phyloP scores from a whole-genome alignment of 2,113 vertebrate species.

The Ageneiosus marmoratus region DNA sequence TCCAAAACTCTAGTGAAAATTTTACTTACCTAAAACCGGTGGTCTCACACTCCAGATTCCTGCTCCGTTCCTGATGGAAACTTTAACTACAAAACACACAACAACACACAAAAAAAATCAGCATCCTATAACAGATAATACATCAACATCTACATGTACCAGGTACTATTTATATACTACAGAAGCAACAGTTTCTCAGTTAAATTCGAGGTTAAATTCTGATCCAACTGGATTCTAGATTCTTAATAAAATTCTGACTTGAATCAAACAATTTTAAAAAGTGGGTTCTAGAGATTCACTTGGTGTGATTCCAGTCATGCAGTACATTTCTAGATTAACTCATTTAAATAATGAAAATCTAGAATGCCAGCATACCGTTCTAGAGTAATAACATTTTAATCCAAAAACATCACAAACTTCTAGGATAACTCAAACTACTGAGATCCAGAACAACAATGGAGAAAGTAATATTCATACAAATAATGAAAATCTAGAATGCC shows the following conservation, averaged over 20 bases:
- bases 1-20: background rate
- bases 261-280: background rate
- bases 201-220: background rate
- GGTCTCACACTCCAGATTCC: constrained; percentile 70
- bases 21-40: constrained; percentile 65
- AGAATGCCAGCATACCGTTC: too few species aligned
- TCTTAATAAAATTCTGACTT: background rate
- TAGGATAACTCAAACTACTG: background rate
- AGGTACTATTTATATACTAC: background rate
- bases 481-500: background rate
- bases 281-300: background rate
- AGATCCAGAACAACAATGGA: background rate
- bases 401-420: background rate
- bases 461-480: background rate
- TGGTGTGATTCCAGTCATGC: background rate
- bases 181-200: background rate
- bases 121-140: background rate
- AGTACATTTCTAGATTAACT: background rate
- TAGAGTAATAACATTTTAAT: background rate
- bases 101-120: constrained; percentile 30
- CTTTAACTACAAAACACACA: constrained; percentile 62
- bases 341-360: too few species aligned
- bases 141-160: background rate
- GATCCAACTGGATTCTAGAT: background rate
- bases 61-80: constrained; percentile 38